Conservation (phyloP, 2,888 invertebrate species). For the Acleris sparsana region DNA sequence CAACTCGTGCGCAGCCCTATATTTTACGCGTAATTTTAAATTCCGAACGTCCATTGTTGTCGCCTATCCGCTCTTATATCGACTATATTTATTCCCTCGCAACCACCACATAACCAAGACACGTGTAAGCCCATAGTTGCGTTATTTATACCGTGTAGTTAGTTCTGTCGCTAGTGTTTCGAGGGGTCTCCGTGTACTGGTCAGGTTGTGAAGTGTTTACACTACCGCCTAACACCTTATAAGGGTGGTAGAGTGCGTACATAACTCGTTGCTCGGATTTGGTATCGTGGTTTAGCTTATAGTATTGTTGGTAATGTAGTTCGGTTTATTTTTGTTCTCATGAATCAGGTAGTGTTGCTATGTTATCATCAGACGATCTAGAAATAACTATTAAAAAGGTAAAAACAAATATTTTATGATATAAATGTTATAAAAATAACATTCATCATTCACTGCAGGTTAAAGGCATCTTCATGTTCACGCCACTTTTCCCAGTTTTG, state of each 20-base stretch:
- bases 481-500: too few relatives aligned
- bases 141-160: slow-evolving; percentile 34
- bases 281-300: slow-evolving; percentile 36
- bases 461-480: too few relatives aligned
- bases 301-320: slow-evolving; percentile 37
- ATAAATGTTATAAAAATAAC: too few relatives aligned
- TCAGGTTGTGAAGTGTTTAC: slow-evolving; percentile 43
- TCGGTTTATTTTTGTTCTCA: slow-evolving; percentile 5
- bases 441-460: too few relatives aligned
- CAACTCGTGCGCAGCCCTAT: slow-evolving; percentile 55
- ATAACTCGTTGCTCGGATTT: slow-evolving; percentile 36
- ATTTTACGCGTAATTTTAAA: slow-evolving; percentile 74
- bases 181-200: slow-evolving; percentile 46
- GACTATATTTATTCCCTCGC: slow-evolving; percentile 64
- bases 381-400: too few relatives aligned
- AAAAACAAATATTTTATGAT: too few relatives aligned
- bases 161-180: slow-evolving; percentile 31
- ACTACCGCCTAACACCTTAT: slow-evolving; percentile 58
- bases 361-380: too few relatives aligned
- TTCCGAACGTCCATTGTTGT: slow-evolving; percentile 73
- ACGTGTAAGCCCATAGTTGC: slow-evolving; percentile 28
- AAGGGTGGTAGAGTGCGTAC: slow-evolving; percentile 56
- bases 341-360: slow-evolving; percentile 1
- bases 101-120: slow-evolving; percentile 47
- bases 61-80: slow-evolving; percentile 69